phyloP scores from a whole-genome alignment of 2,797 vertebrate genomes.

The Aeoliscus strigatus region DNA sequence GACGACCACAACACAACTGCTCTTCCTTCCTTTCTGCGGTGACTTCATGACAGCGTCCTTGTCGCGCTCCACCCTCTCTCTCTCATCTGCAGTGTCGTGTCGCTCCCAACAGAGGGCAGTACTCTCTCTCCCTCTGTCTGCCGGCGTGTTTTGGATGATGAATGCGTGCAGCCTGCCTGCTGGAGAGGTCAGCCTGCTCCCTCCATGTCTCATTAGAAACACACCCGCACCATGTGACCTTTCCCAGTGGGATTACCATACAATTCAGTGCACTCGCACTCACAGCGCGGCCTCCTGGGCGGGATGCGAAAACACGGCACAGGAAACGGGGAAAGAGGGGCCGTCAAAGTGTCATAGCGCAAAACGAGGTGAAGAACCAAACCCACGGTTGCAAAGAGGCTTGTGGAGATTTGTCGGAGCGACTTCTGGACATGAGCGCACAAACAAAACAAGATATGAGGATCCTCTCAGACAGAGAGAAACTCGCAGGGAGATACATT shows the following conservation, averaged over 20 bases:
- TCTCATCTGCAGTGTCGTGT: conserved; percentile 31
- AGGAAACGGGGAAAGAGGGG: conserved; percentile 29
- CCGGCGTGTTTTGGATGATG: conserved; percentile 43
- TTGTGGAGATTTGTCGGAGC: conserved; percentile 46
- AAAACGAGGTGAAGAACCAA: conserved; percentile 39
- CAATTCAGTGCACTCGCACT: conserved; percentile 44
- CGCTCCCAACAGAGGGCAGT: conserved; percentile 62
- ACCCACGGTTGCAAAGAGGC: conserved; percentile 36
- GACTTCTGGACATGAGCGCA: conserved; percentile 30
- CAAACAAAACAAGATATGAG: conserved; percentile 27
- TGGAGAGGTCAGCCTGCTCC: conserved; percentile 47
- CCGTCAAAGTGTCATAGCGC: conserved; percentile 9
- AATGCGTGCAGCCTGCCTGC: conserved; percentile 39
- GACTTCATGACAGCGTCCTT: conserved; percentile 5
- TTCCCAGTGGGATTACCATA: conserved; percentile 43
- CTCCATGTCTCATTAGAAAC: conserved; percentile 52
- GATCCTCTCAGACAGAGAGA: conserved; percentile 21
- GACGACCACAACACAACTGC: conserved; percentile 26
- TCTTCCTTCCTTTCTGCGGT: conserved; percentile 4
- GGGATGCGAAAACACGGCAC: too few relatives aligned
- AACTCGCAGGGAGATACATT: conserved; percentile 29
- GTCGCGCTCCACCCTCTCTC: conserved; percentile 4
- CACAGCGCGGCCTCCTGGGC: too few relatives aligned
- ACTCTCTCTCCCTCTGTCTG: conserved; percentile 15
- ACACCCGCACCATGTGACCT: conserved; percentile 43